Base-by-base conservation (phyloP, 2,797 vertebrate species). In the Staurois parvus region DNA sequence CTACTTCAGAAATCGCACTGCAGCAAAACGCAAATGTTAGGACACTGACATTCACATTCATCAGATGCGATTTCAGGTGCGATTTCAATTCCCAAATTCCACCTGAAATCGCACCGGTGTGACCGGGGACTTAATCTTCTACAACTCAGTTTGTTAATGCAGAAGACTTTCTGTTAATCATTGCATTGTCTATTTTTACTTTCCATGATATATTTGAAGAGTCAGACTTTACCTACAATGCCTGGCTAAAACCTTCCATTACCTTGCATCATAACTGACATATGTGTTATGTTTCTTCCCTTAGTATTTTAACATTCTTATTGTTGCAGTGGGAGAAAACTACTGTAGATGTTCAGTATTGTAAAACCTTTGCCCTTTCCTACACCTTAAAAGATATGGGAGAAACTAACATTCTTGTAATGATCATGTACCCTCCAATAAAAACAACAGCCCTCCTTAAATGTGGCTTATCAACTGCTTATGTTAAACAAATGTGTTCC, bases 131-230 rank as follows among this genome's bases (percentile, higher is more conserved):
- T 12, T 13, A 13, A 45, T 15, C 12, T 0, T 37, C 66, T 79
- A 68, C 76, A 79, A 67, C 67, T 68, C 37, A 79, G 30, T 79
- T 78, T 68, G 68, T 40, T 68, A 79, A 79, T 68, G 64, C 62
- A 68, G 37, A 34, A 68, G 13, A 24, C 17, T 67, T 19, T 79
- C 19, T 45, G 37, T 28, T 59, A 79, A 40, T 68, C 26, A 68
- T 30, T 68, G 56, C 26, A 24, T n/a, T 45, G 37, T 26, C 37
- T 29, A 32, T 34, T 34, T 66, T n/a, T 67, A 42, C 66, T 15
- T 34, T 66, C 15, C 32, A 66, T 32, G 17, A 79, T 67, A 45
- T 37, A 67, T 67, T 79, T 79, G 67, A 79, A 79, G 40, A 42
- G 40, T 42, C 40, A 48, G 19, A 8, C 21, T 56, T 7, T 24